Percentiles rank a stretch among this genome's conserved stretches.
phyloP scores from a whole-genome alignment of 2,113 vertebrate species.

The Zosterops japonicus region DNA sequence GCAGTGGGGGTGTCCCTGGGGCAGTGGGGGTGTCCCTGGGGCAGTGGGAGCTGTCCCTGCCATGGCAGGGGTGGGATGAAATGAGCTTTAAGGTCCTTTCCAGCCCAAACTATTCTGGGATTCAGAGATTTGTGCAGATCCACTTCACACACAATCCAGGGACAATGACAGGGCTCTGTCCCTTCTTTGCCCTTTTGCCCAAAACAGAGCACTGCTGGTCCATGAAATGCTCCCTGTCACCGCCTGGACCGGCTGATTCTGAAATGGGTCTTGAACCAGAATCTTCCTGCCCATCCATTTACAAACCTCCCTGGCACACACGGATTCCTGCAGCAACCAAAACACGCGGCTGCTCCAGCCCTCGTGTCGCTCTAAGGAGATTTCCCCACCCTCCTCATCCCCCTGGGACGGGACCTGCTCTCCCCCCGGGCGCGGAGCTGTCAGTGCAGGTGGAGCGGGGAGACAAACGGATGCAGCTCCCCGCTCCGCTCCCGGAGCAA shows the following conservation, averaged over 20 bases:
- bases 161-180: not conserved
- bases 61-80: not conserved
- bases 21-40: not conserved
- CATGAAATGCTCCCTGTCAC: not conserved
- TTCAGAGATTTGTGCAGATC: not conserved
- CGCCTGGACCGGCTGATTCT: not conserved
- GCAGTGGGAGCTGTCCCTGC: not conserved
- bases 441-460: not conserved
- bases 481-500: not conserved
- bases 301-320: too few species aligned
- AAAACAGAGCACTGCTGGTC: not conserved
- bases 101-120: too few species aligned
- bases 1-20: fast-evolving
- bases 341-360: not conserved
- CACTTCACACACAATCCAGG: fast-evolving
- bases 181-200: not conserved
- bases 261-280: not conserved
- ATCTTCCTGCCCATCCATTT: not conserved
- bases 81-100: not conserved
- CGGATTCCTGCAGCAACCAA: not conserved
- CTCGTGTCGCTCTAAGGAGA: not conserved
- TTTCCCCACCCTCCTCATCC: too few species aligned
- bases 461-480: not conserved
- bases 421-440: not conserved
- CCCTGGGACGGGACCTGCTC: not conserved